Percentiles rank a stretch among this genome's conserved stretches.
Evolutionary conservation across 1,140 invertebrate genomes (phyloP).

Genomic region (Hyles euphorbiae): DNA sequence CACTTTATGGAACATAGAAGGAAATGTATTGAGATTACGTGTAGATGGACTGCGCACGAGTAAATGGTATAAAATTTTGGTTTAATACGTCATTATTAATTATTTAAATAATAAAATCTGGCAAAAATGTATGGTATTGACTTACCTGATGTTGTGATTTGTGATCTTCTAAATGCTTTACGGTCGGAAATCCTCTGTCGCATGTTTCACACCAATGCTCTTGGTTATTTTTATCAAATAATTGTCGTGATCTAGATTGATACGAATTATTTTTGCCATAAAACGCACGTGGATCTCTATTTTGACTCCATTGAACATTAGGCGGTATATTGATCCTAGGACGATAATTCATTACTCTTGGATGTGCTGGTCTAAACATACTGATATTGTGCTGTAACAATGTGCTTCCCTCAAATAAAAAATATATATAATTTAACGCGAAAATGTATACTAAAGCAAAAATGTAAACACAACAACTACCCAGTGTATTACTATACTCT

Average conservation of each 20-base stretch:
- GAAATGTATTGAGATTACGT: no score
- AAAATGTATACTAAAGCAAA: no score
- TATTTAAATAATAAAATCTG: no score
- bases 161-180: slow-evolving; percentile 79
- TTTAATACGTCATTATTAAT: no score
- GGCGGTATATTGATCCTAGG: slow-evolving; percentile 5
- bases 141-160: slow-evolving; percentile 79
- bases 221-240: slow-evolving; percentile 31
- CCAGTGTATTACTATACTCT: no score
- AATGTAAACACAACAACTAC: no score
- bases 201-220: slow-evolving; percentile 84
- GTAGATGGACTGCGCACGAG: no score
- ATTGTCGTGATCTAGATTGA: slow-evolving; percentile 1
- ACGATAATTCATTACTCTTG: slow-evolving; percentile 8
- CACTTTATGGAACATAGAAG: no score
- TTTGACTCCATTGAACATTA: slow-evolving; percentile 14
- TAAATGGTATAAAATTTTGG: no score
- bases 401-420: not conserved
- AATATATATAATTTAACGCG: no score
- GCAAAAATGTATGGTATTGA: slow-evolving; percentile 5
- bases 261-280: not conserved
- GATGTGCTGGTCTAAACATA: slow-evolving; percentile 14
- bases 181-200: slow-evolving; percentile 81
- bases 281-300: slow-evolving; percentile 8
- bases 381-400: not conserved